phyloP scores from a whole-genome alignment of 2,888 invertebrate genomes.

The Nysson spinosus region DNA sequence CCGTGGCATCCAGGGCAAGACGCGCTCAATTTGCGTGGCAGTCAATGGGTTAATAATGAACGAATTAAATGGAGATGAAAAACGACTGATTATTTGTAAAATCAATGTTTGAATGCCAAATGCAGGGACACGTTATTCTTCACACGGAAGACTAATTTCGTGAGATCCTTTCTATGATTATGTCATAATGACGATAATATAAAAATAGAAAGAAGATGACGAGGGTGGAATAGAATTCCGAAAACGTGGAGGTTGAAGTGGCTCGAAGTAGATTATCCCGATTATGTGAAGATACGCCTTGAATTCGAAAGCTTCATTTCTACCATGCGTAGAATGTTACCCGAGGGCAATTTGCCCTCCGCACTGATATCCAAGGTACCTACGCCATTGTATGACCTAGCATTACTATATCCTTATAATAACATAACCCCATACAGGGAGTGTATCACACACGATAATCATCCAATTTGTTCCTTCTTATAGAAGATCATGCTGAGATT shows the following conservation, averaged over 20 bases:
- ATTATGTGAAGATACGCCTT: conserved; percentile 18
- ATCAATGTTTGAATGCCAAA: no score
- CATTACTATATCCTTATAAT: conserved; percentile 12
- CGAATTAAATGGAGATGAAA: no score
- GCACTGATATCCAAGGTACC: conserved; percentile 10
- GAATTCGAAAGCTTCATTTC: conserved; percentile 8
- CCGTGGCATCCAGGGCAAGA: no score
- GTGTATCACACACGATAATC: conserved; percentile 16
- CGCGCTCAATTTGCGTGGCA: no score
- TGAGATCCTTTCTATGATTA: not conserved
- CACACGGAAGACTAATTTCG: not conserved
- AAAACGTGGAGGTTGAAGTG: conserved; percentile 2
- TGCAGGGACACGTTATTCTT: no score
- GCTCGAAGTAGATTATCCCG: conserved; percentile 14
- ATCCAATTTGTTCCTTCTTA: conserved; percentile 14
- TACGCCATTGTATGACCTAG: conserved; percentile 11
- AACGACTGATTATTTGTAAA: no score
- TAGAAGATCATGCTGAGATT: not conserved
- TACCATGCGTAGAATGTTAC: conserved; percentile 2
- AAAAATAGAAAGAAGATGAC: not conserved
- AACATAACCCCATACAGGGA: not conserved
- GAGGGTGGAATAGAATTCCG: not conserved
- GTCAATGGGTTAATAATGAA: no score
- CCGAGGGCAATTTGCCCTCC: conserved; percentile 11
- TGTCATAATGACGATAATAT: not conserved